These are phyloP conservation scores for Hymenochirus boettgeri DNA, from an alignment of 2,113 vertebrate species.

Conservation along the genomic window DNA sequence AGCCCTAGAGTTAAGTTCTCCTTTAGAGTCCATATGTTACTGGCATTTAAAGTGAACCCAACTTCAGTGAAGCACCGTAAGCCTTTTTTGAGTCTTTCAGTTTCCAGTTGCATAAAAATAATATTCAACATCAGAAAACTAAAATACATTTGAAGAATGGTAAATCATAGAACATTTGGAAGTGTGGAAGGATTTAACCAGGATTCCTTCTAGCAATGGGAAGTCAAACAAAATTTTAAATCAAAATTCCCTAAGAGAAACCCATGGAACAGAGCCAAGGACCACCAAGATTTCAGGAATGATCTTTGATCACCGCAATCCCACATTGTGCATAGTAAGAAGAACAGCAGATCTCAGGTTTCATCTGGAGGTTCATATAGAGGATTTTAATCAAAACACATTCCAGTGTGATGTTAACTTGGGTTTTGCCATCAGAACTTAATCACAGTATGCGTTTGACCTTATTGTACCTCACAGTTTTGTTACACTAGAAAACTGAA, in stretches of 20 bases:
- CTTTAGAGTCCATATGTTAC: too few relatives aligned
- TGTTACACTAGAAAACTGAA: too few relatives aligned
- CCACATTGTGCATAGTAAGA: neutral
- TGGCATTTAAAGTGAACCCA: too few relatives aligned
- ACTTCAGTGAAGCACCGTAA: too few relatives aligned
- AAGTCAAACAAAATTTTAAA: neutral
- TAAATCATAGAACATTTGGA: too few relatives aligned
- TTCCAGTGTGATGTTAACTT: neutral
- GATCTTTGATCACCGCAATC: neutral
- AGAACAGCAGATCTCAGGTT: neutral
- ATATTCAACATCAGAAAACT: too few relatives aligned
- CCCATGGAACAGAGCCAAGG: neutral
- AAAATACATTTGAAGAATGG: too few relatives aligned
- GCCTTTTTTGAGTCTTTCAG: too few relatives aligned
- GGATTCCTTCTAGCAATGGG: neutral
- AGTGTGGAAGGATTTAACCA: too few relatives aligned
- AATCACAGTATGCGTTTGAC: neutral
- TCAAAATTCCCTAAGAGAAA: neutral
- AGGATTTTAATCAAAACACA: neutral
- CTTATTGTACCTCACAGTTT: neutral
- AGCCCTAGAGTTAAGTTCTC: too few relatives aligned
- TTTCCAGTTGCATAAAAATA: too few relatives aligned
- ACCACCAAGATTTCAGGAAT: conserved; percentile 1
- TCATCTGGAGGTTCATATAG: conserved; percentile 3
- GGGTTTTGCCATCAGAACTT: neutral